A percentile compares a stretch with the other conserved stretches of the same genome.
Evolutionary conservation across 2,888 invertebrate genomes (phyloP).

Genomic region (Drosophila austrosaltans): DNA sequence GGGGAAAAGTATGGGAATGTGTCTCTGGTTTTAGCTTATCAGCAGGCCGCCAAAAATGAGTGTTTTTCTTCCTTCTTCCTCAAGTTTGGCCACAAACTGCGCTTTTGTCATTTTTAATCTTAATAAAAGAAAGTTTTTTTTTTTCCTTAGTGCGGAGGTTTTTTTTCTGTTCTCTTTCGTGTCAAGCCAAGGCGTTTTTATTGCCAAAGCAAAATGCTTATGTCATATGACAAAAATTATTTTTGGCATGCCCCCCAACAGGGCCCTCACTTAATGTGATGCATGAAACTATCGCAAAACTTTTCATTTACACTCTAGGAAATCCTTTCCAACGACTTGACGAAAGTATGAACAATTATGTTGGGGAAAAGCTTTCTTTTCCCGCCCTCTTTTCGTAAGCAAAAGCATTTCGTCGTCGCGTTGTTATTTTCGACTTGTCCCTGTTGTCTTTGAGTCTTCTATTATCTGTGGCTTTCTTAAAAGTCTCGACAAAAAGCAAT

Average conservation of each 20-base stretch:
- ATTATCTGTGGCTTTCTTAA: not conserved
- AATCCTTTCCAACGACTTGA: not conserved
- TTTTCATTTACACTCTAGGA: not conserved
- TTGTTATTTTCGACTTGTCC: not conserved
- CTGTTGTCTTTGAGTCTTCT: not conserved
- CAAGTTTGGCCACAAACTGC: constrained; percentile 37
- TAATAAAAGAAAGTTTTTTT: constrained; percentile 71
- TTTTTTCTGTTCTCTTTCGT: constrained; percentile 19
- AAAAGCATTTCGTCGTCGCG: not conserved
- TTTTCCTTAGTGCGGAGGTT: not conserved
- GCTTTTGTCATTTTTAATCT: constrained; percentile 74
- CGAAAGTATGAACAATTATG: not conserved
- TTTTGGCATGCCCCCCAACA: constrained; percentile 23
- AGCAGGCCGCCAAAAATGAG: constrained; percentile 62
- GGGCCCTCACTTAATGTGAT: not conserved
- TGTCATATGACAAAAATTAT: constrained; percentile 50
- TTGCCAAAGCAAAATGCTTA: constrained; percentile 47
- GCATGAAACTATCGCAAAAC: not conserved
- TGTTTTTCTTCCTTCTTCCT: constrained; percentile 27
- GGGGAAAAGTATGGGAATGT: constrained; percentile 8
- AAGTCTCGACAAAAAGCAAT: too few relatives aligned
- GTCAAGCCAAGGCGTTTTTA: constrained; percentile 56
- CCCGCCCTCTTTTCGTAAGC: too few relatives aligned
- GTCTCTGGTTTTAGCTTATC: constrained; percentile 61
- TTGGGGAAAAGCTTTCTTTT: not conserved